Base-by-base conservation (phyloP, 2,113 vertebrate species). In the Sigmodon hispidus region DNA sequence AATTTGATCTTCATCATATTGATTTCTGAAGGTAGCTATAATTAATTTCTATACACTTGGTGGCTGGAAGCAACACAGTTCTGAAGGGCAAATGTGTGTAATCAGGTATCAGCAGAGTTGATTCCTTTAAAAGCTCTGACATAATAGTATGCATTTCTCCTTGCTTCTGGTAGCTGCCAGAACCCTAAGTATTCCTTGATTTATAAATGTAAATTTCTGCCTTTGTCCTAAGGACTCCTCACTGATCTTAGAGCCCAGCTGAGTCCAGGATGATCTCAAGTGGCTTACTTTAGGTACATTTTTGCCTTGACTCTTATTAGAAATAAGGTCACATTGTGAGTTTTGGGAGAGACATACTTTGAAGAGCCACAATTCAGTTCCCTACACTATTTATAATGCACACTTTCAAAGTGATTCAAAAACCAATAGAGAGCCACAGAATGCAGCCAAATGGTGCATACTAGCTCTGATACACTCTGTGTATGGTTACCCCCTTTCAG, bases 41-140 rank as follows among this genome's bases (percentile, higher is more conserved):
- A 96, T 19, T 85, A 65, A 90, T 86, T 63, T 43, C 31, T 69
- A 95, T 8, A 43, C 17, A 63, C 6, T 65, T 63, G 5, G 36
- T 89, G n/a, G 8, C 52, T 97, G 94, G 85, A 93, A 96, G 61
- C 65, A 95, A 85, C 4, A 45, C 11, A 21, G 59, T 73, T 88
- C 75, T 24, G 24, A 55, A 96, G 16, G 31, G 48, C 52, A 90
- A 29, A 91, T 67, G 16, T 94, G 8, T 89, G 40, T 72, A 94
- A 80, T 90, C 45, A 76, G 50, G 3, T 48, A 19, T 63, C 45
- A 55, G 43, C 91, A 79, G 83, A 4, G 40, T 5, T 87, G 61
- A 59, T 55, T 89, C 36, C 52, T 90, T 87, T 75, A 36, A 48
- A 69, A 81, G 59, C 22, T 67, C 75, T 65, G 24, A n/a, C 16